Percentiles rank a stretch among this genome's conserved stretches.
phyloP scores from a whole-genome alignment of 2,888 invertebrate genomes.

The Beris chalybata region DNA sequence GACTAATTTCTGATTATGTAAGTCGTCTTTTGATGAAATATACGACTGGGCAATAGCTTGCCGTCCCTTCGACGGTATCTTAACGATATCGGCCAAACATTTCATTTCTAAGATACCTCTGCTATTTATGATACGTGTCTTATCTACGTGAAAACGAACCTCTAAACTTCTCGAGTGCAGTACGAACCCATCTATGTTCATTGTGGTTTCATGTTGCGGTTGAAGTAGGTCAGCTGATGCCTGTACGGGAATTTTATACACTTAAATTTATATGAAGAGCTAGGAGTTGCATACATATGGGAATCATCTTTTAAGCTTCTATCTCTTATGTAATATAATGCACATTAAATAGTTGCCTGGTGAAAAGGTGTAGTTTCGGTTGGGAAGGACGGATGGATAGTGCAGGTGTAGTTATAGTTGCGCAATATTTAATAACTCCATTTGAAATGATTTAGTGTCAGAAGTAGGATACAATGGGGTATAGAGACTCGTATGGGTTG shows the following conservation, averaged over 20 bases:
- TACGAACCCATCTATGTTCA: conserved; percentile 53
- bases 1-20: conserved; percentile 55
- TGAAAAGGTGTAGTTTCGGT: background rate
- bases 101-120: conserved; percentile 51
- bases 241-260: conserved; percentile 41
- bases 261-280: conserved; percentile 9
- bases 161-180: conserved; percentile 52
- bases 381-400: background rate
- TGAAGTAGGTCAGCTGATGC: conserved; percentile 52
- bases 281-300: conserved; percentile 1
- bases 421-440: conserved; percentile 1
- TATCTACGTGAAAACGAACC: conserved; percentile 54
- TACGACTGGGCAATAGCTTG: conserved; percentile 51
- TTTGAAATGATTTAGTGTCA: background rate
- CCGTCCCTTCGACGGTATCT: conserved; percentile 51
- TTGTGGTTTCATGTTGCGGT: conserved; percentile 52
- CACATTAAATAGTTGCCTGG: background rate
- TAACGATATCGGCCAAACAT: conserved; percentile 56
- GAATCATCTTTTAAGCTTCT: conserved; percentile 13
- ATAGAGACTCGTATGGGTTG: background rate
- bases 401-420: conserved; percentile 27
- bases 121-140: conserved; percentile 51
- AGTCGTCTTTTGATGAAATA: conserved; percentile 51
- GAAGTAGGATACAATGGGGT: background rate
- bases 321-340: background rate